Evolutionary conservation across 2,797 vertebrate genomes (phyloP).

Genomic region (Clarias laeviceps): DNA sequence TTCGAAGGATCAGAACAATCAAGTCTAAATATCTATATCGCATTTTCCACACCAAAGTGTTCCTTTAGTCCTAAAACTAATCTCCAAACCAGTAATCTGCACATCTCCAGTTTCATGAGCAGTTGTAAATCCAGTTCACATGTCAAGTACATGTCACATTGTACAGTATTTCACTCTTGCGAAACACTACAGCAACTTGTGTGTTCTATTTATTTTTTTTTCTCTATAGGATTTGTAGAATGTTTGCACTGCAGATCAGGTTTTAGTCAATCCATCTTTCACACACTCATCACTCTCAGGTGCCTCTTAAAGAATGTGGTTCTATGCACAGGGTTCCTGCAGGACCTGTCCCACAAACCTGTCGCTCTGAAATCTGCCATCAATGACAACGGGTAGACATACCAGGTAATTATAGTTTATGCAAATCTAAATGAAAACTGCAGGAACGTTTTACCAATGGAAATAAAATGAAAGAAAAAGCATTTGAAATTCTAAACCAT

Average conservation of each 20-base stretch:
- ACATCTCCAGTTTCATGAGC: not conserved
- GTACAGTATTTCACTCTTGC: not conserved
- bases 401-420: not conserved
- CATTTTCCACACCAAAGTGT: not conserved
- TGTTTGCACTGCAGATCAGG: not conserved
- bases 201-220: not conserved
- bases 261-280: conserved; percentile 8
- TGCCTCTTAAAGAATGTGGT: not conserved
- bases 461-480: not conserved
- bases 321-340: not conserved
- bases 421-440: not conserved
- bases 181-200: not conserved
- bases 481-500: not conserved
- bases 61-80: not conserved
- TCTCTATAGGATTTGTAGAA: not conserved
- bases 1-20: not conserved
- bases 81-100: not conserved
- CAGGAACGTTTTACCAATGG: not conserved
- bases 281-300: not conserved
- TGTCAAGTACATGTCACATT: not conserved
- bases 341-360: conserved; percentile 20
- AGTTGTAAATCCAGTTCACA: not conserved
- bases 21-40: not conserved
- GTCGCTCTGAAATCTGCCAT: not conserved
- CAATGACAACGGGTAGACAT: not conserved